These are phyloP conservation scores for Lysiphlebus fabarum DNA, from an alignment of 1,140 invertebrate genomes.

Conservation along the genomic window DNA sequence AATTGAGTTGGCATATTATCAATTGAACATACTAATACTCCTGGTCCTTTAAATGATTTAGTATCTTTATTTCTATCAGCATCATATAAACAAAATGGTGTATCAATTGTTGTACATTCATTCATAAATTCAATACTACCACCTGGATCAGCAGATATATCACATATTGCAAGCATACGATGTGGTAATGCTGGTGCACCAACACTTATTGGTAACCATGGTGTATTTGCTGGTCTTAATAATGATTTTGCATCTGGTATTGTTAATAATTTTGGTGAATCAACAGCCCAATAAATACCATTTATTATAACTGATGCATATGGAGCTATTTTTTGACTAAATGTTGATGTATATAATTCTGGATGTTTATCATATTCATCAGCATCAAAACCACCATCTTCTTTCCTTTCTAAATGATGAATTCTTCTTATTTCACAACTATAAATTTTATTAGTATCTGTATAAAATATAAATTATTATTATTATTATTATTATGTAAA, in stretches of 20 bases:
- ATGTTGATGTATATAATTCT: constrained; percentile 91
- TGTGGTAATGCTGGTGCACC: constrained; percentile 89
- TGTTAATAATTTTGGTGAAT: constrained; percentile 91
- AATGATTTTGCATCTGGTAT: constrained; percentile 97
- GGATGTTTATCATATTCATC: constrained; percentile 92
- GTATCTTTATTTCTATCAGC: constrained; percentile 96
- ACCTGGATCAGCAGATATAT: constrained; percentile 97
- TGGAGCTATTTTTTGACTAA: constrained; percentile 95
- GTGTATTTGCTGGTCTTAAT: constrained; percentile 80
- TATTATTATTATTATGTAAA: not conserved
- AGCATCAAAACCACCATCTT: constrained; percentile 85
- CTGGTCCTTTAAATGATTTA: constrained; percentile 94
- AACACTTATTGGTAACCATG: constrained; percentile 84
- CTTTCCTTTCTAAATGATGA: constrained; percentile 89
- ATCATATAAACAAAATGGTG: constrained; percentile 97
- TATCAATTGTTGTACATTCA: constrained; percentile 99
- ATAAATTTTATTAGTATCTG: constrained; percentile 90
- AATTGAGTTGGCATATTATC: constrained; percentile 99
- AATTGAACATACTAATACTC: constrained; percentile 96
- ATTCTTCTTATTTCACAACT: constrained; percentile 89
- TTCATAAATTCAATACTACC: constrained; percentile 99
- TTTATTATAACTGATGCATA: constrained; percentile 97
- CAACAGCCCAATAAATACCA: constrained; percentile 98
- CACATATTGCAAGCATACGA: constrained; percentile 88
- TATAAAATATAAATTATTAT: constrained; percentile 14